Percentiles rank a stretch among this genome's conserved stretches.
phyloP scores from a whole-genome alignment of 2,888 invertebrate genomes.

The Proisotoma minuta region DNA sequence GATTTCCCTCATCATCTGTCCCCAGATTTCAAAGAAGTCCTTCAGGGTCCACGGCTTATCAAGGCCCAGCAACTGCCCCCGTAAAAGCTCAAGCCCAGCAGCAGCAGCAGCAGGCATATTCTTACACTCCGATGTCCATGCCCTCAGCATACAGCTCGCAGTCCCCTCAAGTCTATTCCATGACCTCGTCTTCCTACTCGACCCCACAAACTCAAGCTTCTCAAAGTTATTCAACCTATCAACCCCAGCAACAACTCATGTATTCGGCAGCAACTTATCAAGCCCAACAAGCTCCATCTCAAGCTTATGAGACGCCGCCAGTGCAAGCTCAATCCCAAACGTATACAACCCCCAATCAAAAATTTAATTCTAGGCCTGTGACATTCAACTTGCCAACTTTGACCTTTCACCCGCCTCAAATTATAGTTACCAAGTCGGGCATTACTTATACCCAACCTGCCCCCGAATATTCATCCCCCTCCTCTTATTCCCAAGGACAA shows the following conservation, averaged over 20 bases:
- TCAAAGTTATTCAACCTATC: neutral
- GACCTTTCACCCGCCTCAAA: conserved; percentile 7
- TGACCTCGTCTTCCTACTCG: neutral
- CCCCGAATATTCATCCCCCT: neutral
- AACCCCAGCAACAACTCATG: neutral
- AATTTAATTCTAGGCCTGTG: neutral
- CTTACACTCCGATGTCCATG: neutral
- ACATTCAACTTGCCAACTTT: neutral
- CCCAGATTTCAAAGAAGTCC: neutral
- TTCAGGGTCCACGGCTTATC: neutral
- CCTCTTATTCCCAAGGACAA: no score
- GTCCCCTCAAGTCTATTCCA: neutral
- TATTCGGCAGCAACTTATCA: neutral
- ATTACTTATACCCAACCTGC: neutral
- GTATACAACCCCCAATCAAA: neutral
- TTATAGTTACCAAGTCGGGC: neutral
- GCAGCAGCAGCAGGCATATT: neutral
- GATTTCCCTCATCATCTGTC: neutral
- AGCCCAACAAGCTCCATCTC: neutral
- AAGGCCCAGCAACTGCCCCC: neutral
- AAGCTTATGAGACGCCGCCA: neutral
- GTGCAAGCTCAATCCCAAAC: conserved; percentile 4
- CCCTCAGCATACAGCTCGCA: neutral
- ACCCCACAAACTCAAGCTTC: neutral
- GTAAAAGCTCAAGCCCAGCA: neutral